A percentile compares a stretch with the other conserved stretches of the same genome.
phyloP scores from a whole-genome alignment of 2,888 invertebrate genomes.

The Folsomia candida region DNA sequence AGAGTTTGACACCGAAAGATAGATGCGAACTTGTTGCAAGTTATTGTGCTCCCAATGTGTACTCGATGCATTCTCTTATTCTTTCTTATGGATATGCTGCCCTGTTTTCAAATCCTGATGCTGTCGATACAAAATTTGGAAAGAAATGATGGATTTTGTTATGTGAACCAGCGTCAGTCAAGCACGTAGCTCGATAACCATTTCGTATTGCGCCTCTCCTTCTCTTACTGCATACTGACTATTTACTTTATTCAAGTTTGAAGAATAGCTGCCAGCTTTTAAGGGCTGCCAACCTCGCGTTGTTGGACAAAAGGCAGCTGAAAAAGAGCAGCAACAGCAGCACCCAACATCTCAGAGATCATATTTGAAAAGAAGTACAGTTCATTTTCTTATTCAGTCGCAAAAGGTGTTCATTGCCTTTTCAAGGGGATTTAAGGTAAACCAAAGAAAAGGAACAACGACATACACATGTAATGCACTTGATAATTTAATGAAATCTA shows the following conservation, averaged over 20 bases:
- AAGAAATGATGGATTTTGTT: neutral
- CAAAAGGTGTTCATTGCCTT: conserved; percentile 36
- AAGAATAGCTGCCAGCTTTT: too few species aligned
- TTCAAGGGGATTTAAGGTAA: conserved; percentile 27
- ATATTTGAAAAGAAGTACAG: conserved; percentile 15
- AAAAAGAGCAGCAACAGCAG: conserved; percentile 11
- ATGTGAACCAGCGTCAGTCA: too few species aligned
- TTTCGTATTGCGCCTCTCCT: too few species aligned
- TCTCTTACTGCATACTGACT: neutral
- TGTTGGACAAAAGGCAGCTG: conserved; percentile 11
- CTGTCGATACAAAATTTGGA: too few species aligned
- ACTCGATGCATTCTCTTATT: too few species aligned
- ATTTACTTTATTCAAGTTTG: neutral
- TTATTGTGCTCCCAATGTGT: too few species aligned
- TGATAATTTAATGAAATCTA: conserved; percentile 9
- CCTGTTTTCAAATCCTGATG: too few species aligned
- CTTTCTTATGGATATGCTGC: too few species aligned
- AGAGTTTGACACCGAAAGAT: too few species aligned
- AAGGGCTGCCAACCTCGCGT: too few species aligned
- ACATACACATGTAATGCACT: conserved; percentile 12
- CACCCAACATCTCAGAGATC: conserved; percentile 1
- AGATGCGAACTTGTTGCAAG: too few species aligned
- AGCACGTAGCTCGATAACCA: too few species aligned
- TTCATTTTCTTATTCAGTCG: conserved; percentile 27
- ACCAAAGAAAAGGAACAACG: conserved; percentile 18